phyloP scores from a whole-genome alignment of 2,113 vertebrate genomes.

The Lophura nycthemera region DNA sequence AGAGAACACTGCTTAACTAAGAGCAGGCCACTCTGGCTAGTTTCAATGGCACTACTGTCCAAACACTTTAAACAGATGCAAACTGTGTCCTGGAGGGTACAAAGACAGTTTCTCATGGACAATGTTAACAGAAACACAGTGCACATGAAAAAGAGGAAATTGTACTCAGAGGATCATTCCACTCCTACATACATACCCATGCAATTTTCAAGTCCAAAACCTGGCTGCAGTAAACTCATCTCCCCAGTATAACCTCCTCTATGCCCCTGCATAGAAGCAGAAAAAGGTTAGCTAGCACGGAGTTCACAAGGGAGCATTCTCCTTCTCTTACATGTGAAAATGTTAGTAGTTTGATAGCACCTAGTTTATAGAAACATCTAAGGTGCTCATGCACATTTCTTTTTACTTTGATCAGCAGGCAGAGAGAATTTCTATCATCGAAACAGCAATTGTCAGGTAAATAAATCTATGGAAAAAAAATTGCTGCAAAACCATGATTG shows the following conservation, averaged over 20 bases:
- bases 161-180: neutral
- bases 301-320: neutral
- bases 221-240: neutral
- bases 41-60: constrained; percentile 10
- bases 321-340: neutral
- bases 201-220: neutral
- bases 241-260: neutral
- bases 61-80: neutral
- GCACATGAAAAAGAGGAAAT: neutral
- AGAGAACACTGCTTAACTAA: neutral
- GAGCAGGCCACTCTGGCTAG: neutral
- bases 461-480: neutral
- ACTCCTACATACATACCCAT: neutral
- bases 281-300: neutral
- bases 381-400: neutral
- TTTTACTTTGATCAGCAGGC: neutral
- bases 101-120: constrained; percentile 2
- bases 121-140: neutral
- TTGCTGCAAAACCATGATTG: neutral
- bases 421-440: neutral
- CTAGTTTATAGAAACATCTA: neutral
- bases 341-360: neutral
- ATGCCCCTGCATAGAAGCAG: neutral
- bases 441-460: neutral
- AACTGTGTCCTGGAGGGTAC: constrained; percentile 8